A percentile compares a stretch with the other conserved stretches of the same genome.
Conservation (phyloP, 2,113 vertebrate species). For the Corvus cornix region DNA sequence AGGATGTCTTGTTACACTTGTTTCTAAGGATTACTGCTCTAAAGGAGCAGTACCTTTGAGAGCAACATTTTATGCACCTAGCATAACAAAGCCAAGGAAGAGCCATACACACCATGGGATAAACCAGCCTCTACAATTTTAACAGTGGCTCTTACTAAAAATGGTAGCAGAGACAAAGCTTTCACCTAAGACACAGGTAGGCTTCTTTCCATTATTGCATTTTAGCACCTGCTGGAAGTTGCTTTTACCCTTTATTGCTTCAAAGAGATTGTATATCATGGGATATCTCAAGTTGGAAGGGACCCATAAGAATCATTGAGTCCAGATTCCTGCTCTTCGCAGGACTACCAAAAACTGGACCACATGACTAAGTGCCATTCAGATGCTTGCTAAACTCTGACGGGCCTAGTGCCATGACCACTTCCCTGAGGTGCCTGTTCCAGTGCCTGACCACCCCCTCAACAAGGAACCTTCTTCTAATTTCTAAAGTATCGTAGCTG, state of each 20-base stretch:
- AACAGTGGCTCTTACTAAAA: background rate
- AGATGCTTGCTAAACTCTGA: background rate
- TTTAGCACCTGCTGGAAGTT: background rate
- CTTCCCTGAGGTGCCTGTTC: background rate
- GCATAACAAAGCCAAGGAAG: background rate
- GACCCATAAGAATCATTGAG: background rate
- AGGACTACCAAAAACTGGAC: background rate
- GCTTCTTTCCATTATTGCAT: background rate
- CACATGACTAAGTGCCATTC: background rate
- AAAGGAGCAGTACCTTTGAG: background rate
- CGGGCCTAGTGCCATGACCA: background rate
- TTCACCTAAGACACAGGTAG: background rate
- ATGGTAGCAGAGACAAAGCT: background rate
- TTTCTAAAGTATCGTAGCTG: background rate
- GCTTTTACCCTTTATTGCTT: background rate
- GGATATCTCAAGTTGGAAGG: background rate
- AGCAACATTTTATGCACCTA: background rate
- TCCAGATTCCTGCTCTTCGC: background rate
- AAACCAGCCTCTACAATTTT: background rate
- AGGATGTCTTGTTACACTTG: background rate
- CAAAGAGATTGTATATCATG: background rate
- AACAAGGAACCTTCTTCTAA: background rate
- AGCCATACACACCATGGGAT: background rate
- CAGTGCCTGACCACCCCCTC: background rate
- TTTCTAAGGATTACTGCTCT: background rate